Conservation (phyloP, 2,113 vertebrate species). For the Vicugna pacos region DNA sequence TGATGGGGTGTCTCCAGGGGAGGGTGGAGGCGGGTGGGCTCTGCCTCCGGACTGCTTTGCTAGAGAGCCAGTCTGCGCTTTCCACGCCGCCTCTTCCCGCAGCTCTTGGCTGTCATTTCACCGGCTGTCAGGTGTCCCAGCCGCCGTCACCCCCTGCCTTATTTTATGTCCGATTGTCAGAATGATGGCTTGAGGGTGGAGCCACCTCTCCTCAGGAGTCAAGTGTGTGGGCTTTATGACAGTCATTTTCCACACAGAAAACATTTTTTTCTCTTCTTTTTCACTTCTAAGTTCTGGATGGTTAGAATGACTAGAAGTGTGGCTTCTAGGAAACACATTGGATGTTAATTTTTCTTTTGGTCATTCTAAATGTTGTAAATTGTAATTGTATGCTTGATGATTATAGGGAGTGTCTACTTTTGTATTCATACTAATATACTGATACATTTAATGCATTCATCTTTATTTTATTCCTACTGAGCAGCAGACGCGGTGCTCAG, state of each 20-base stretch:
- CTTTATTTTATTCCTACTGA: neutral
- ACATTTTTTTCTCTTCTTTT: neutral
- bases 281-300: neutral
- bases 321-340: neutral
- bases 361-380: neutral
- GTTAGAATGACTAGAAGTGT: neutral
- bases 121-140: neutral
- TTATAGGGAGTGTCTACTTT: neutral
- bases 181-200: constrained; percentile 2
- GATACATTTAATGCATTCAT: neutral
- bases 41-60: neutral
- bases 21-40: neutral
- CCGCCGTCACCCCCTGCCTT: neutral
- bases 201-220: constrained; percentile 5
- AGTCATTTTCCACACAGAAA: constrained; percentile 41
- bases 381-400: neutral
- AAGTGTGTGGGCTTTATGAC: constrained; percentile 36
- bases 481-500: neutral
- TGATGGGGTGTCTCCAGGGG: neutral
- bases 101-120: neutral
- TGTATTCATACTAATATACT: neutral
- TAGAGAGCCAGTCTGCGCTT: neutral
- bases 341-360: neutral
- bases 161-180: constrained; percentile 23
- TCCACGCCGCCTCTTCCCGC: neutral